phyloP scores from a whole-genome alignment of 2,888 invertebrate species.

The Synergus japonicus region DNA sequence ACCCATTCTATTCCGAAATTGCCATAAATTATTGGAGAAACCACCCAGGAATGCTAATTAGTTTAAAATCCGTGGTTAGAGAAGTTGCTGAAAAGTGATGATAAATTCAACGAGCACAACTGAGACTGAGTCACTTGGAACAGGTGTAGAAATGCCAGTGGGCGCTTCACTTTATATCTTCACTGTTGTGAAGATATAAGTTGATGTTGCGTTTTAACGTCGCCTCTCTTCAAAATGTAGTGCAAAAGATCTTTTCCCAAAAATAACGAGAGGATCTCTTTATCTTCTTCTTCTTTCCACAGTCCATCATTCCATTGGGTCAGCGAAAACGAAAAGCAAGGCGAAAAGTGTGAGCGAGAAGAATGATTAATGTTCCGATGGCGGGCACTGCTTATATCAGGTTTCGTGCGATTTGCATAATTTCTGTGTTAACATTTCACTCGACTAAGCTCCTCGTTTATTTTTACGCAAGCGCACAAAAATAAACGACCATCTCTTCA shows the following conservation, averaged over 20 bases:
- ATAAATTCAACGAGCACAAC: constrained; percentile 20
- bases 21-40: constrained; percentile 30
- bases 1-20: neutral
- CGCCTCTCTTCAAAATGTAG: constrained; percentile 15
- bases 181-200: neutral
- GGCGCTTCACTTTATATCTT: neutral
- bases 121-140: constrained; percentile 23
- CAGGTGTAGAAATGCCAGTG: constrained; percentile 40
- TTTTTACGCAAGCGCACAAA: constrained; percentile 29
- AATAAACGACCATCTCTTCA: constrained; percentile 23
- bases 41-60: constrained; percentile 35
- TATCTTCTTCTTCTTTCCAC: neutral
- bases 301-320: neutral
- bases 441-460: constrained; percentile 48
- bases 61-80: constrained; percentile 22
- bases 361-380: constrained; percentile 69
- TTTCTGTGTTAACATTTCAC: constrained; percentile 74
- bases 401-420: constrained; percentile 67
- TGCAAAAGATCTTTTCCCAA: constrained; percentile 14
- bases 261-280: constrained; percentile 1
- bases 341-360: constrained; percentile 44
- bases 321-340: constrained; percentile 34
- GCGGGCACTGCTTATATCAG: constrained; percentile 50
- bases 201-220: constrained; percentile 27
- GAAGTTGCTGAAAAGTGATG: constrained; percentile 36